A percentile compares a stretch with the other conserved stretches of the same genome.
Conservation (phyloP, 2,113 vertebrate species). For the Holacanthus passer region DNA sequence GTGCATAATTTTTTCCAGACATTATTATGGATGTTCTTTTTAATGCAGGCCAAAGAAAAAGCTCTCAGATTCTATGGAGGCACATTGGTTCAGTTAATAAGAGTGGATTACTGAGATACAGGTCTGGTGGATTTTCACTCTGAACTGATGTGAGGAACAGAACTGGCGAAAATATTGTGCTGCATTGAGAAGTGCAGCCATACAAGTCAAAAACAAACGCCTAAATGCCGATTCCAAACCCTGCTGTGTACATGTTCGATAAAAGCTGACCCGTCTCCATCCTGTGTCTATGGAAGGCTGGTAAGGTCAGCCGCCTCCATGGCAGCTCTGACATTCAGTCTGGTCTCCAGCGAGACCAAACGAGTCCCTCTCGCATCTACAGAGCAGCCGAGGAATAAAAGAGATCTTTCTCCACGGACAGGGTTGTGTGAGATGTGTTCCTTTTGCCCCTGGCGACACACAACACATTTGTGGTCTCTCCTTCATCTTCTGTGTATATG, state of each 20-base stretch:
- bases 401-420: constrained; percentile 51
- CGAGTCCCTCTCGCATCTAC: constrained; percentile 44
- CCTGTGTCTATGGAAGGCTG: constrained; percentile 53
- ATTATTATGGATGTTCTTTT: background rate
- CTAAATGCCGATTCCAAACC: constrained; percentile 23
- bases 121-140: background rate
- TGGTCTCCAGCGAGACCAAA: constrained; percentile 64
- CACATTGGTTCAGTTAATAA: background rate
- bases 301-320: constrained; percentile 70
- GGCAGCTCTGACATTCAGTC: constrained; percentile 76
- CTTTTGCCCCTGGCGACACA: constrained; percentile 58
- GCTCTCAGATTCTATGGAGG: background rate
- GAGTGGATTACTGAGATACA: constrained; percentile 6
- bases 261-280: constrained; percentile 59
- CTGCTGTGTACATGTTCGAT: constrained; percentile 48
- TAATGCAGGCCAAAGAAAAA: constrained; percentile 10
- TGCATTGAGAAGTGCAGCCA: background rate
- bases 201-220: constrained; percentile 38
- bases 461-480: constrained; percentile 62
- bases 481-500: constrained; percentile 57
- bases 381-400: constrained; percentile 59
- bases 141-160: background rate
- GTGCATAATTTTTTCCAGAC: background rate
- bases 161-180: constrained; percentile 13
- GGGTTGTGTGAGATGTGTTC: constrained; percentile 44